Base-by-base conservation (phyloP, 2,113 vertebrate genomes). In the Gnathonemus echidnorhynchus region DNA sequence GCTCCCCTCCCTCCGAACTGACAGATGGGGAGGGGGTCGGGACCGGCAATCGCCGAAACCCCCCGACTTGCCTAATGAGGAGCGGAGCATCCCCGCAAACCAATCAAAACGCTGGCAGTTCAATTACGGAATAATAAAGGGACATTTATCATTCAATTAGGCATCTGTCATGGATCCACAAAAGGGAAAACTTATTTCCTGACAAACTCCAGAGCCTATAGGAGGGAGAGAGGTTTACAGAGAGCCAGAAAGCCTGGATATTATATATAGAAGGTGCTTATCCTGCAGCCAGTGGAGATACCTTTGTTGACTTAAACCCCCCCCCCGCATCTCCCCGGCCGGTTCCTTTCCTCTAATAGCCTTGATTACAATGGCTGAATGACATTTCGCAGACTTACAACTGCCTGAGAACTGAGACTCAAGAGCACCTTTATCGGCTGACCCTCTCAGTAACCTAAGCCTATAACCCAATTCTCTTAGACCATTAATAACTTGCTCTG, bases 81-180 rank as follows among this genome's bases (percentile, higher is more conserved):
- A 91, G 92, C 93, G 92, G 92, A 93, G 95, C 95, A 95, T 95
- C 91, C 93, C 94, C 77, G 90, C 93, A 96, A 94, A 95, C 98
- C 97, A 99, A 98, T 98, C 97, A 95, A 93, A 96, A 96, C 93
- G 94, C 95, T 95, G 94, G 96, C 95, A 96, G 96, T 97, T 98
- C 97, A 98, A 99, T 99, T 98, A 98, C 96, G 95, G 95, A 94
- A 95, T 97, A 98, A 98, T 99, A 97, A 98, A 98, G 96, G 97
- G 95, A 98, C 98, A 99, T 99, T 98, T 97, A 98, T 99, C 98
- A 99, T 99, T 99, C 97, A 99, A 99, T 99, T 99, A 99, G 96
- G 97, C 97, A 97, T 97, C 97, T 99, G 98, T 98, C 98, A 98
- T 93, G 93, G 93, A 95, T 96, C 96, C 96, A 98, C 96, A 97